Evolutionary conservation across 2,888 invertebrate species (phyloP), one percentile per base, ranked within the genome.

Genomic region (Piscicola geometra): DNA sequence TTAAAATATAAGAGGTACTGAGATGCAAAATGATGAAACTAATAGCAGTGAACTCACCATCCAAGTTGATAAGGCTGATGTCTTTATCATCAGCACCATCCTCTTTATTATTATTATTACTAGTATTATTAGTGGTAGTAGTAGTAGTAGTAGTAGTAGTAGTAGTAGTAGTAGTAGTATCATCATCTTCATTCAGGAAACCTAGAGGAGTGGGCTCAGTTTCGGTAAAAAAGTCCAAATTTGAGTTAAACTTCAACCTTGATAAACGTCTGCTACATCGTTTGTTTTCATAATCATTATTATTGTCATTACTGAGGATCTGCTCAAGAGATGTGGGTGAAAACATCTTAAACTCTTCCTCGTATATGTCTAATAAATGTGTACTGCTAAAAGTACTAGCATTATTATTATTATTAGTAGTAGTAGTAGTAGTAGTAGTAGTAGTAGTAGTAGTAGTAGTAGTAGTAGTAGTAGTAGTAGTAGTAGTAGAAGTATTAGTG

Each of bases 1-100:
- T n/a, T n/a, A n/a, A n/a, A n/a, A n/a, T n/a, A n/a, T n/a, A n/a
- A n/a, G n/a, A n/a, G n/a, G n/a, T n/a, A n/a, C n/a, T n/a, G n/a
- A n/a, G n/a, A n/a, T n/a, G n/a, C n/a, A n/a, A 97, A 86, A 87
- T 67, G 68, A 67, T 67, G 68, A 67, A 28, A n/a, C 12, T 67
- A 32, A 67, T 28, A n/a, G n/a, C n/a, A n/a, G n/a, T n/a, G 15
- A 35, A 67, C 35, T 32, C 32, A 73, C 73, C 73, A 21, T 73
- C 64, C 36, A 73, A 64, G 41, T 73, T 35, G 35, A 73, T 56
- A 64, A 73, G 73, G 33, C 73, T 73, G 36, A n/a, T 25, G n/a
- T 73, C 73, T 5, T 1, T 18, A 52, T 12, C 50, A 12, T 1
- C 35, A 1, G 33, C 9, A 5, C 3, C n/a, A 3, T 36, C 73